Base-by-base conservation (phyloP, 2,113 vertebrate species). In the Cephalopterus ornatus region DNA sequence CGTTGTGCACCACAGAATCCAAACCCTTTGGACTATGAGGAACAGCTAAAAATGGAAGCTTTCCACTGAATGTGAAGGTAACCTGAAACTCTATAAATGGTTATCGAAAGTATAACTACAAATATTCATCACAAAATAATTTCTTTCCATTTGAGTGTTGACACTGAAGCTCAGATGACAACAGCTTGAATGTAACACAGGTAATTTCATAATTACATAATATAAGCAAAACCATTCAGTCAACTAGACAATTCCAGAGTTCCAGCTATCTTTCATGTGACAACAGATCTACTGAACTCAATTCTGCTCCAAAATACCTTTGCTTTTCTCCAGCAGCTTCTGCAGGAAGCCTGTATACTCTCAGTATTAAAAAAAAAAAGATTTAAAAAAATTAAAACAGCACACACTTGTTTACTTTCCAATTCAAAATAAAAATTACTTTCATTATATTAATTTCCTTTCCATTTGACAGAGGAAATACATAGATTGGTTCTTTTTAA, bases 91-190 rank as follows among this genome's bases (percentile, higher is more conserved):
- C n/a, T 33, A 13, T 24, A 26, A 46, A 52, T 24, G 41, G 30
- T 55, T 49, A 50, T 5, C 27, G 8, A 8, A 75, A 59, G 16
- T 30, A 20, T 8, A 49, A 46, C 28, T 21, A 50, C 15, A 67
- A 67, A 42, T 49, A 50, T 28, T 58, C 17, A 58, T 42, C 35
- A 76, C 87, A 9, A 89, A 80, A 41, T 3, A 3, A 15, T 10
- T 72, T 71, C 19, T 52, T 49, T 84, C 47, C 89, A 87, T 62
- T 35, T 22, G 61, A 35, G 50, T 15, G 59, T 65, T 73, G 63
- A 73, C 47, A 89, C 30, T 59, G 62, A 86, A 86, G 84, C 49
- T 47, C 80, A 56, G 28, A 39, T 35, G n/a, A 61, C 73, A 95
- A 68, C 6, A 33, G 49, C 7, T 86, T 72, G 67, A 80, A 83